Evolutionary conservation across 1,140 invertebrate genomes (phyloP).

Genomic region (Zaprionus kolodkinae): DNA sequence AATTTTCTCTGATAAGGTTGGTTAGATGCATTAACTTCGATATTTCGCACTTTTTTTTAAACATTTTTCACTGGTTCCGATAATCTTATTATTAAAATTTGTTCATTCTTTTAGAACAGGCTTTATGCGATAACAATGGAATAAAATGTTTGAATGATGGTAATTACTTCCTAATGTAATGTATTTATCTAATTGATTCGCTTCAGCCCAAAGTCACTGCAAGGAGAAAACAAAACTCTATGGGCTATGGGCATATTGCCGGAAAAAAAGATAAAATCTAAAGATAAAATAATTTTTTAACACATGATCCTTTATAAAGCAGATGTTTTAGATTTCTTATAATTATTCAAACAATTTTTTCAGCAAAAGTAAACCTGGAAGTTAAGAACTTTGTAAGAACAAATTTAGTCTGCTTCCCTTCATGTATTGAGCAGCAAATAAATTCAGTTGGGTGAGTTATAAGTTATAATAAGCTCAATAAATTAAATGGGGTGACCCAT

Average conservation of each 20-base stretch:
- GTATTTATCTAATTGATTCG: too few relatives aligned
- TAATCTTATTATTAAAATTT: not conserved
- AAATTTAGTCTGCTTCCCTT: slow-evolving; percentile 52
- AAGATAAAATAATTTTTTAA: not conserved
- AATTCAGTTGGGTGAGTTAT: slow-evolving; percentile 55
- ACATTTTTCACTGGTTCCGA: too few relatives aligned
- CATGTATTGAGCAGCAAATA: slow-evolving; percentile 65
- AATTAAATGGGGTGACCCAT: too few relatives aligned
- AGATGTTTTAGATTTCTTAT: too few relatives aligned
- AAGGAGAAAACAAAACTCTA: too few relatives aligned
- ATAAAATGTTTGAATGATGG: slow-evolving; percentile 48
- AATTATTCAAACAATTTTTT: slow-evolving; percentile 2
- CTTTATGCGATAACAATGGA: slow-evolving; percentile 45
- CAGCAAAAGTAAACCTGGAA: slow-evolving; percentile 37
- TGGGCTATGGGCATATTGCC: not conserved
- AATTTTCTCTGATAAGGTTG: too few relatives aligned
- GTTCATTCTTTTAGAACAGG: slow-evolving; percentile 18
- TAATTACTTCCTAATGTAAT: slow-evolving; percentile 1
- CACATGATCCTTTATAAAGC: not conserved
- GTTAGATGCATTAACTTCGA: too few relatives aligned
- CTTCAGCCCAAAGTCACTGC: too few relatives aligned
- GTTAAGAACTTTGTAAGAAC: slow-evolving; percentile 48
- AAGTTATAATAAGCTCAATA: too few relatives aligned
- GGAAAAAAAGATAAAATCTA: not conserved
- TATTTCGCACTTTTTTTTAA: too few relatives aligned